Conservation (phyloP, 2,888 invertebrate genomes). For the Cryptophagus acutangulus region DNA sequence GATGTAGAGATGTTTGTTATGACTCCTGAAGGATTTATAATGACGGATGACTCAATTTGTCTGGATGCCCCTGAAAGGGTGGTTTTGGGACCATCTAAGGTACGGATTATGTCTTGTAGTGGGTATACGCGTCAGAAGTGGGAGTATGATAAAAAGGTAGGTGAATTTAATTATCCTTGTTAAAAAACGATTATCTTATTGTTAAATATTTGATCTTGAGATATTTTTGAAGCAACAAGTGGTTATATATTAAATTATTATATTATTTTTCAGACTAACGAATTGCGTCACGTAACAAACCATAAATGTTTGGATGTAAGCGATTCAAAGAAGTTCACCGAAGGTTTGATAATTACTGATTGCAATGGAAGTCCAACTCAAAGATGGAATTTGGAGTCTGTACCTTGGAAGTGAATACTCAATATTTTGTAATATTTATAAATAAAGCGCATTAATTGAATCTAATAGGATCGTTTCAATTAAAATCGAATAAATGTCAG, state of each 20-base stretch:
- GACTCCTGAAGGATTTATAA: conserved; percentile 64
- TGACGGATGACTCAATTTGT: conserved; percentile 86
- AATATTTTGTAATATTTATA: background rate
- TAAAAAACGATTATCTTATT: conserved; percentile 3
- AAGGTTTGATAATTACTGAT: conserved; percentile 55
- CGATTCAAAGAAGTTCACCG: conserved; percentile 45
- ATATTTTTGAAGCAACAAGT: background rate
- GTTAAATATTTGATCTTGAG: conserved; percentile 4
- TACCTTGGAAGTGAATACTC: conserved; percentile 62
- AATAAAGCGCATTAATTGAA: background rate
- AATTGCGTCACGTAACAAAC: conserved; percentile 53
- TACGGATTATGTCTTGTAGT: conserved; percentile 68
- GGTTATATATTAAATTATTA: background rate
- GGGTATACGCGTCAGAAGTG: conserved; percentile 65
- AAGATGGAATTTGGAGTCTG: conserved; percentile 63
- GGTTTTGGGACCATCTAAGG: conserved; percentile 48
- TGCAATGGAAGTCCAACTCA: conserved; percentile 58
- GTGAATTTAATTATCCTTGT: no score
- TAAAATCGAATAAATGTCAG: no score
- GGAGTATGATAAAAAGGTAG: conserved; percentile 55
- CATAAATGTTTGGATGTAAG: conserved; percentile 57
- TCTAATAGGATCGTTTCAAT: no score
- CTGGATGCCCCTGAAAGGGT: conserved; percentile 63
- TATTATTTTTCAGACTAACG: conserved; percentile 46
- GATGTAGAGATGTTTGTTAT: conserved; percentile 69